Percentiles rank a stretch among this genome's conserved stretches.
phyloP scores from a whole-genome alignment of 2,888 invertebrate genomes.

The Leptopilina syphax region DNA sequence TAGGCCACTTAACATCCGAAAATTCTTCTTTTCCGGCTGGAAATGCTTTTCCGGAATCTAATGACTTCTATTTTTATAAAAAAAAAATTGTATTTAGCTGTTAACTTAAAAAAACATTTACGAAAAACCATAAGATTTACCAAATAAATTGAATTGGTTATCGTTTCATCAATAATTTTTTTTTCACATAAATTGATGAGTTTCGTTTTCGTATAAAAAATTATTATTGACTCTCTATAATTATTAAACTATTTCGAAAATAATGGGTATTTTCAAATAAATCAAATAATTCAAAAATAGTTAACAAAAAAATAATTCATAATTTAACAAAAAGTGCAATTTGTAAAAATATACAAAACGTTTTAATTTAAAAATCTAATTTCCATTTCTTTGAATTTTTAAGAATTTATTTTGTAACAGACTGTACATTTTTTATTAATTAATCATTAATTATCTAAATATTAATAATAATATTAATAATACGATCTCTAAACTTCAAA shows the following conservation, averaged over 20 bases:
- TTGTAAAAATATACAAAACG: too few relatives aligned
- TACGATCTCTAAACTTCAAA: constrained; percentile 21
- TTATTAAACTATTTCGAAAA: not conserved
- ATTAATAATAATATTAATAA: too few relatives aligned
- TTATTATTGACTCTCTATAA: not conserved
- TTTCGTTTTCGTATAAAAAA: not conserved
- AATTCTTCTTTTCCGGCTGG: not conserved
- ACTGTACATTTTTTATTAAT: constrained; percentile 36
- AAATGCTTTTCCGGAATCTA: not conserved
- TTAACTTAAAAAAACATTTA: not conserved
- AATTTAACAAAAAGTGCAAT: too few relatives aligned
- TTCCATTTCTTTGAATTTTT: constrained; percentile 28
- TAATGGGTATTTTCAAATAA: not conserved
- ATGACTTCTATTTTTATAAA: not conserved
- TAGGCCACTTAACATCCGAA: constrained; percentile 55
- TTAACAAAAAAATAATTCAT: too few relatives aligned
- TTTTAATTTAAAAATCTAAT: not conserved
- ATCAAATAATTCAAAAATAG: not conserved
- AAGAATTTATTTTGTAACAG: constrained; percentile 50
- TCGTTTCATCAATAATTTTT: not conserved
- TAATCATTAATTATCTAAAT: constrained; percentile 2
- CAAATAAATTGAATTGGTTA: not conserved
- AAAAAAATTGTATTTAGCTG: not conserved
- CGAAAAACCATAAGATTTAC: not conserved
- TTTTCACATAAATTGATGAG: not conserved